Evolutionary conservation across 2,797 vertebrate species (phyloP), one percentile per base, ranked within the genome.

Genomic region (Enteromius viviparus): DNA sequence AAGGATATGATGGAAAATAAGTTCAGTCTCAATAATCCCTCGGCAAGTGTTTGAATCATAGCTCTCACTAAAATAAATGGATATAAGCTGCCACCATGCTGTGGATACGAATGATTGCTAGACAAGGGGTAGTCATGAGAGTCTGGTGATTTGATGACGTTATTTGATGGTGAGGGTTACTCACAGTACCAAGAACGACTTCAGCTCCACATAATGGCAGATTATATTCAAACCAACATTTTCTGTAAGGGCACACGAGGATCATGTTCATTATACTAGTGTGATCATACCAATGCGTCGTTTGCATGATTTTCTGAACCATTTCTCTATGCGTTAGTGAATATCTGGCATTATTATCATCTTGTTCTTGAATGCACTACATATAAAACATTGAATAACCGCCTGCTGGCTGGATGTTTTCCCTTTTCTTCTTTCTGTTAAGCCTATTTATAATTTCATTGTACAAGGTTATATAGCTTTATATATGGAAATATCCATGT

Each of bases 1-100:
- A 37, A 53, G 76, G 53, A 86, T 76, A 83, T 76, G 40, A 69
- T 34, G 17, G 53, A 45, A 83, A 76, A 77, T 76, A 77, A 76
- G 19, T 76, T 23, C 49, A 14, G 74, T 77, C 65, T 83, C 64
- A 70, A 60, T 53, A 69, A 58, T 60, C 51, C 64, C 74, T 23
- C 34, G 0, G 26, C 74, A 69, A 77, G 81, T 76, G 51, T 77
- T 69, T 83, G 64, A 76, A 83, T 76, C 64, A 69, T 34, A 77
- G 74, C 26, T 51, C 65, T 37, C 11, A 3, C 3, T 3, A 69
- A 65, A 77, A 77, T 69, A 58, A 77, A 69, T 62, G 26, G 4
- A 60, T 47, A 58, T 32, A 51, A 66, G 19, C 23, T 32, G 72
- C 51, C 64, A 69, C 37, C 51, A 47, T 37, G 23, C 49, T 83